A percentile compares a stretch with the other conserved stretches of the same genome.
phyloP scores from a whole-genome alignment of 2,797 vertebrate species.

The Coracias cyanogaster region DNA sequence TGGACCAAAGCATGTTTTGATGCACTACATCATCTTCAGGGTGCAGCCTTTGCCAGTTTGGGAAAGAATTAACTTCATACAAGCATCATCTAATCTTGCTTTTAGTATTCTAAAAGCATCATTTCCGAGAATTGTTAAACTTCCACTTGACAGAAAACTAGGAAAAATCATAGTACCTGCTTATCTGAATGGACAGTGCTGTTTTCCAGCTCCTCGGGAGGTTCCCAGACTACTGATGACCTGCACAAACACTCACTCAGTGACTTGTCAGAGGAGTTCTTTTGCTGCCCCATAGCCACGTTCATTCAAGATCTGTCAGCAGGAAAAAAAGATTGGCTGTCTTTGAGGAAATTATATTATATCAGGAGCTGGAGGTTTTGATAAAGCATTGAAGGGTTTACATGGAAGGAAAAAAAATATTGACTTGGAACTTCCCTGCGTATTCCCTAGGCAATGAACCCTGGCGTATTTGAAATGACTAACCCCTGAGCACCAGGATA shows the following conservation, averaged over 20 bases:
- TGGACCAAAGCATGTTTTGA: not conserved
- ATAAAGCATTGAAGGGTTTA: not conserved
- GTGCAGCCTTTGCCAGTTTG: not conserved
- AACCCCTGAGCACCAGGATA: not conserved
- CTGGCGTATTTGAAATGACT: not conserved
- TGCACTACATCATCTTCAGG: not conserved
- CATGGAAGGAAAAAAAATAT: not conserved
- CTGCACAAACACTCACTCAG: not conserved
- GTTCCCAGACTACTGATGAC: not conserved
- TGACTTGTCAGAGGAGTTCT: not conserved
- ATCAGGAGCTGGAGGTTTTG: not conserved
- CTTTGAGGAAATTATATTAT: not conserved
- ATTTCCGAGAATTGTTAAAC: conserved; percentile 4
- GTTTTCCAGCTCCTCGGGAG: not conserved
- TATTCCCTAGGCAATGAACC: not conserved
- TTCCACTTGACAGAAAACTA: not conserved
- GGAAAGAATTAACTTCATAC: not conserved
- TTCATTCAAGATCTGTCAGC: not conserved
- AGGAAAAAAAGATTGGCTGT: not conserved
- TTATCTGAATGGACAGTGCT: not conserved
- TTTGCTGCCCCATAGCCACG: not conserved
- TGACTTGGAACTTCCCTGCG: not conserved
- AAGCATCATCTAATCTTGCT: not conserved
- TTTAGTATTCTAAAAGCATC: not conserved
- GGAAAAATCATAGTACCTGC: not conserved